Evolutionary conservation across 2,113 vertebrate genomes (phyloP), one percentile per base, ranked within the genome.

Genomic region (Lota lota): DNA sequence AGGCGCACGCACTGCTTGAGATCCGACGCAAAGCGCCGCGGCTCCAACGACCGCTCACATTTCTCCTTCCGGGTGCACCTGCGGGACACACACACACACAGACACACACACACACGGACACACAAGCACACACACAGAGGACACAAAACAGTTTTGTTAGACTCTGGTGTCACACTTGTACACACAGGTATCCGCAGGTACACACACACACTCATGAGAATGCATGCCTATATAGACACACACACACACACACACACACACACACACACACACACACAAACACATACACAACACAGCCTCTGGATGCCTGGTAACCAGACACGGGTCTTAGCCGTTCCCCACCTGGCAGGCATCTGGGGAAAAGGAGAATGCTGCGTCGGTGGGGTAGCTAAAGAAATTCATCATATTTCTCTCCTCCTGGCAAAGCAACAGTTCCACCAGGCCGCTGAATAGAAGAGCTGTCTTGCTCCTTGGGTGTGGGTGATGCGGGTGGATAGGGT

Each of bases 1-100:
- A 99, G 93, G 6, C 94, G 93, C 79, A 99, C 97, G 1, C 97
- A 99, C 83, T 99, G 97, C 86, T 94, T 96, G 93, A 96, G 93
- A 89, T 98, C 94, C 0, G 94, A 97, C 77, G 97, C 94, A 33
- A 99, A 99, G 82, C 97, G 92, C 19, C 95, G 93, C 4, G 95
- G 94, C 73, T 99, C 97, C 0, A 85, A 91, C 76, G 96, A 98
- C 56, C 97, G 93, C 72, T 96, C 95, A 1, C 97, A 99, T 69
- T 93, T 93, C 78, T 99, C 96, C 81, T 98, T 99, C 83, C 96
- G 93, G 0, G 97, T 94, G 81, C 97, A 99, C 88, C 97, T 99
- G 91, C 2, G 80, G 82, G 36, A 56, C 24, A 63, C 22, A 80
- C 20, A 83, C 63, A 75, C 72, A 71, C 57, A 15, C 47, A 62